phyloP scores from a whole-genome alignment of 1,140 invertebrate species.

The Eueides isabella region DNA sequence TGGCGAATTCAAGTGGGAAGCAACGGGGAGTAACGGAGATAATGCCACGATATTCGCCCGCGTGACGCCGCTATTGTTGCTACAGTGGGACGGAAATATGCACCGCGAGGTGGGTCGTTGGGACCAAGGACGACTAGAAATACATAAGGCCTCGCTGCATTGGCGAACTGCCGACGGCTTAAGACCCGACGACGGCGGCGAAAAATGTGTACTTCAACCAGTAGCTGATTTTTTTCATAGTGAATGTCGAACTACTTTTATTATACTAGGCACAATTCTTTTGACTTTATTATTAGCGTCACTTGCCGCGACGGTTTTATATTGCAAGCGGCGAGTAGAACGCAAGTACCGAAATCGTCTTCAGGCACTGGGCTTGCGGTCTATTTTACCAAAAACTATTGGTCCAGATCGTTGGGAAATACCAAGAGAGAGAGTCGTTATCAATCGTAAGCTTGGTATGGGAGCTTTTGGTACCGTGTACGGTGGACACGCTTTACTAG shows the following conservation, averaged over 20 bases:
- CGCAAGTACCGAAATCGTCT: constrained; percentile 87
- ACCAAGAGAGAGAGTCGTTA: constrained; percentile 90
- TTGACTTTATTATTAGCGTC: constrained; percentile 84
- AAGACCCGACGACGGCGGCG: constrained; percentile 87
- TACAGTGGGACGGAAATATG: constrained; percentile 50
- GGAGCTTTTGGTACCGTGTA: constrained; percentile 92
- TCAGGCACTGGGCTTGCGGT: constrained; percentile 88
- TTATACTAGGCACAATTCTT: constrained; percentile 87
- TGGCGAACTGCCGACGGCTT: constrained; percentile 85
- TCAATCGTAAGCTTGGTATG: constrained; percentile 94
- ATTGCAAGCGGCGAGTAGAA: constrained; percentile 90
- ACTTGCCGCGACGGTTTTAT: constrained; percentile 84
- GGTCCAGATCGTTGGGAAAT: constrained; percentile 94
- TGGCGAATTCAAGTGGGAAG: constrained; percentile 51
- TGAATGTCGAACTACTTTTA: constrained; percentile 88
- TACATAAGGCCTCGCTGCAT: constrained; percentile 35
- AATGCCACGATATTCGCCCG: constrained; percentile 43
- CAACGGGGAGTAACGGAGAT: constrained; percentile 24
- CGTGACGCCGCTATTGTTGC: constrained; percentile 41
- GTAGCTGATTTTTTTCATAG: constrained; percentile 86
- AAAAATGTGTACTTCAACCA: constrained; percentile 85
- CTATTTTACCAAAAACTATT: constrained; percentile 83
- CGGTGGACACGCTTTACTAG: constrained; percentile 83
- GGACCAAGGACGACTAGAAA: constrained; percentile 33
- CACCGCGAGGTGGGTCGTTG: constrained; percentile 47